These are phyloP conservation scores for Bungarus multicinctus DNA, from an alignment of 2,113 vertebrate genomes.

Conservation along the genomic window DNA sequence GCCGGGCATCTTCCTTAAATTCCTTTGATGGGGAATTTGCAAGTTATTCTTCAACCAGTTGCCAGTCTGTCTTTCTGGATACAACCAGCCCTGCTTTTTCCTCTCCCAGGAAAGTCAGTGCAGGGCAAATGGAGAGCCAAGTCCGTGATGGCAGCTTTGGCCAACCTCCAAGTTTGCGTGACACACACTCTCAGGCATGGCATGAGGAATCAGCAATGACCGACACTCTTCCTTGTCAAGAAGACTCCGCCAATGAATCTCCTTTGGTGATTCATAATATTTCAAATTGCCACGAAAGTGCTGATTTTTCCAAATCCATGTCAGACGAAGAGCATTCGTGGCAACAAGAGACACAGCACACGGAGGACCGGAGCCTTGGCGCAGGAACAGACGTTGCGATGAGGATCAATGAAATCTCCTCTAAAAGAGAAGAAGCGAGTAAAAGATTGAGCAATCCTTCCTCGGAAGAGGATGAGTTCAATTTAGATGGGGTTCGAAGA, in stretches of 20 bases:
- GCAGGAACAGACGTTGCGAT: neutral
- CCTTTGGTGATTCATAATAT: slow-evolving; percentile 52
- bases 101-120: neutral
- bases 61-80: slow-evolving; percentile 21
- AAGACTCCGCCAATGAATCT: slow-evolving; percentile 31
- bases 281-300: slow-evolving; percentile 53
- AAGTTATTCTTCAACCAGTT: slow-evolving; percentile 17
- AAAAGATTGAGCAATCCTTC: slow-evolving; percentile 11
- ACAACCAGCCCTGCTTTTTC: neutral
- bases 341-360: neutral
- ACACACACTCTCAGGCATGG: slow-evolving; percentile 1
- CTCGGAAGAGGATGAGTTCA: slow-evolving; percentile 9
- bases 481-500: neutral
- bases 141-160: slow-evolving; percentile 24
- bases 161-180: neutral
- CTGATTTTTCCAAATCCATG: slow-evolving; percentile 15
- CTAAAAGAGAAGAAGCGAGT: neutral
- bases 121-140: neutral
- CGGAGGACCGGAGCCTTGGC: neutral
- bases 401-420: slow-evolving; percentile 1
- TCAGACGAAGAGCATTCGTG: neutral
- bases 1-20: neutral
- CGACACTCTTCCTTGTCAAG: slow-evolving; percentile 7
- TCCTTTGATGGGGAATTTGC: neutral
- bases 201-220: neutral